phyloP scores from a whole-genome alignment of 2,888 invertebrate genomes.

The Cephalotes varians region DNA sequence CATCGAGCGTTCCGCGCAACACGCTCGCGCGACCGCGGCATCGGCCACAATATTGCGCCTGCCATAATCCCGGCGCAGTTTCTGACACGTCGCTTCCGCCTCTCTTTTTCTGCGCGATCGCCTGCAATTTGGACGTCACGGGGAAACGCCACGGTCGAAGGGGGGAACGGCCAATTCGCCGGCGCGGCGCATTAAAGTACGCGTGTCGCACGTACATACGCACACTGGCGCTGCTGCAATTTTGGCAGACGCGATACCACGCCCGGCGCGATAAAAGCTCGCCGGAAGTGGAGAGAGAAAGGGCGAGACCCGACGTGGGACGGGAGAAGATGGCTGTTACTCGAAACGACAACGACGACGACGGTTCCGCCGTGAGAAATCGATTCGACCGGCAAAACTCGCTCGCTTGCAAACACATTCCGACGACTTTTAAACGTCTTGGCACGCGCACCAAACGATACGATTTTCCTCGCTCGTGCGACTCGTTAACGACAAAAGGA shows the following conservation, averaged over 20 bases:
- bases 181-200: constrained; percentile 64
- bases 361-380: constrained; percentile 73
- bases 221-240: constrained; percentile 60
- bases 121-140: constrained; percentile 69
- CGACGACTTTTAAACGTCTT: constrained; percentile 69
- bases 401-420: constrained; percentile 36
- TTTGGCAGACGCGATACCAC: constrained; percentile 71
- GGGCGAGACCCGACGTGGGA: constrained; percentile 17
- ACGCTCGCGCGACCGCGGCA: constrained; percentile 30
- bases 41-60: constrained; percentile 43
- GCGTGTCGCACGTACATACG: constrained; percentile 31
- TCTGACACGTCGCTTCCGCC: constrained; percentile 51
- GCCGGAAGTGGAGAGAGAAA: constrained; percentile 64
- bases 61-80: constrained; percentile 44
- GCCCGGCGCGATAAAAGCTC: constrained; percentile 70
- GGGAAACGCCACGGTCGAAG: constrained; percentile 39
- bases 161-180: constrained; percentile 59
- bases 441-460: constrained; percentile 73
- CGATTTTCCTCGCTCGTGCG: constrained; percentile 33
- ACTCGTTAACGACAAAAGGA: constrained; percentile 56
- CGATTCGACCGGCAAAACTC: constrained; percentile 70
- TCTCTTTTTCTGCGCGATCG: constrained; percentile 65
- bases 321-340: constrained; percentile 59
- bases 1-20: constrained; percentile 31
- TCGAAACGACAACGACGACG: constrained; percentile 68